These are phyloP conservation scores for Drosophila cracens DNA, from an alignment of 2,888 invertebrate genomes.

Conservation along the genomic window DNA sequence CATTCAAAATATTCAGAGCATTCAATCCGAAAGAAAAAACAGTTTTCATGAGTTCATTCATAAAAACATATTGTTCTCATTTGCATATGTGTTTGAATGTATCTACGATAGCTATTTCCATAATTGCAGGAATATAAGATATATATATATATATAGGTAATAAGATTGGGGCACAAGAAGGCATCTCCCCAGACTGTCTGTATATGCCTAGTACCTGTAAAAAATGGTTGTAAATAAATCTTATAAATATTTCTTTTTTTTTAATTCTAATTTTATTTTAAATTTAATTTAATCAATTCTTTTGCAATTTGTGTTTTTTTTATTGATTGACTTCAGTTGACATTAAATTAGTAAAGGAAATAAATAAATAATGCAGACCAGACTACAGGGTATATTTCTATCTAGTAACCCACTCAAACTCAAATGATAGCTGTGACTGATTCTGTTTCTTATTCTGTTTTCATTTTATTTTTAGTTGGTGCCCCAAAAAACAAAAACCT, in stretches of 20 bases:
- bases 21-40: conserved; percentile 2
- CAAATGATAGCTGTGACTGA: neutral
- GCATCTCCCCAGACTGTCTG: neutral
- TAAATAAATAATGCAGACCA: neutral
- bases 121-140: conserved; percentile 18
- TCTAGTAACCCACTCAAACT: neutral
- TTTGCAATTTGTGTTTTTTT: neutral
- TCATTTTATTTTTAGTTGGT: conserved; percentile 22
- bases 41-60: conserved; percentile 41
- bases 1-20: conserved; percentile 38
- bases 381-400: neutral
- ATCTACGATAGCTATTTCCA: conserved; percentile 25
- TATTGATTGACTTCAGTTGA: neutral
- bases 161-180: neutral
- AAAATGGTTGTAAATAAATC: neutral
- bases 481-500: conserved; percentile 31
- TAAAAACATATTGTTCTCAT: conserved; percentile 30
- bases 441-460: conserved; percentile 14
- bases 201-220: neutral
- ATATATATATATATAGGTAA: neutral
- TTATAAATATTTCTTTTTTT: neutral
- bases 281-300: neutral
- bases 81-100: conserved; percentile 20
- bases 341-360: neutral
- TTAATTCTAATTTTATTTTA: neutral